phyloP scores from a whole-genome alignment of 2,113 vertebrate species.

The Chelonoidis abingdonii region DNA sequence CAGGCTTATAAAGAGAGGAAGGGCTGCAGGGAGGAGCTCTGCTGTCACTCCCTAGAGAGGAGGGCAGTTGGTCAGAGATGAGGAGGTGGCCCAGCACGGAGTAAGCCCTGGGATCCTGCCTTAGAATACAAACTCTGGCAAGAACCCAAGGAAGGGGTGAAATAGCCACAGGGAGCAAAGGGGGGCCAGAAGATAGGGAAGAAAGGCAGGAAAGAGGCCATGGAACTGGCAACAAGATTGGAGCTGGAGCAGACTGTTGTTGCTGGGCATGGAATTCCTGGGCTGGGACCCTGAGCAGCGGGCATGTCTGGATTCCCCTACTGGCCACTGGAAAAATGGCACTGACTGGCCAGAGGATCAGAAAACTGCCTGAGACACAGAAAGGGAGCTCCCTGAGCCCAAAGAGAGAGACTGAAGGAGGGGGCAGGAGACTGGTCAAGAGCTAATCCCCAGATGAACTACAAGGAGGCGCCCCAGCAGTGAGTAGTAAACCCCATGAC shows the following conservation, averaged over 20 bases:
- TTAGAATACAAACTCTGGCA: not conserved
- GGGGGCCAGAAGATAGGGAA: not conserved
- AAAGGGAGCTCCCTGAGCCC: not conserved
- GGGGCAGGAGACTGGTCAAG: not conserved
- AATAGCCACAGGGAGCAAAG: too few species aligned
- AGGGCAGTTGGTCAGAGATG: not conserved
- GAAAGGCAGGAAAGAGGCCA: not conserved
- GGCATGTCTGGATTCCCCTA: not conserved
- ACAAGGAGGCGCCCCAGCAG: not conserved
- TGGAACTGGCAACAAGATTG: not conserved
- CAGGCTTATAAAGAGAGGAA: not conserved
- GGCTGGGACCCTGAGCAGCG: not conserved
- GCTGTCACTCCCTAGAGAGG: not conserved
- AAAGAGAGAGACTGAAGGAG: not conserved
- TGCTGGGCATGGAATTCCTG: not conserved
- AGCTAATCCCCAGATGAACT: not conserved
- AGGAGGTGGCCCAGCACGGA: not conserved
- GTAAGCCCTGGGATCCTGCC: not conserved
- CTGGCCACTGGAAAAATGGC: not conserved
- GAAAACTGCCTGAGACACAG: not conserved
- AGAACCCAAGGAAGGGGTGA: not conserved
- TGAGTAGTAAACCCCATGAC: not conserved
- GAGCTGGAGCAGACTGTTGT: not conserved
- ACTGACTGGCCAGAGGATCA: not conserved
- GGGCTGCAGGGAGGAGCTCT: not conserved